Evolutionary conservation across 2,888 invertebrate species (phyloP).

Genomic region (Petrolisthes manimaculis): DNA sequence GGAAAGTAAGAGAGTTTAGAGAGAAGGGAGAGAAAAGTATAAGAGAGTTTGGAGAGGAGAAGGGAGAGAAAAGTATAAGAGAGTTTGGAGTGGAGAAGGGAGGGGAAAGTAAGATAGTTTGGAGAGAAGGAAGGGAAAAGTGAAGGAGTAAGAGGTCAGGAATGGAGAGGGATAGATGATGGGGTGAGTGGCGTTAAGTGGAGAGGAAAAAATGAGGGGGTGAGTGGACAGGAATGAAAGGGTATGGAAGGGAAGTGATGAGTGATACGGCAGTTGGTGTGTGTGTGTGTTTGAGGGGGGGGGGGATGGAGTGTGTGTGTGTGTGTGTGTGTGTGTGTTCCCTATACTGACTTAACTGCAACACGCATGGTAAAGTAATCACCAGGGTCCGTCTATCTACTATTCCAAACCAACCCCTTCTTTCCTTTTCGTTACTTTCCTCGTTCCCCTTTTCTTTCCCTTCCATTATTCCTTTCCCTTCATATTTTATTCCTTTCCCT

Average conservation of each 20-base stretch:
- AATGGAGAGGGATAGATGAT: not conserved
- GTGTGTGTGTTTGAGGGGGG: not conserved
- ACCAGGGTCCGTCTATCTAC: too few relatives aligned
- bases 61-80: not conserved
- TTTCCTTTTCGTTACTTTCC: too few relatives aligned
- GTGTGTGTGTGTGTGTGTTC: not conserved
- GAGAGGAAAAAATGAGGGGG: not conserved
- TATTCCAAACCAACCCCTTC: not conserved
- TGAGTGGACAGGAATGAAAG: conserved; percentile 1
- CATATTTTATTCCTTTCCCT: not conserved
- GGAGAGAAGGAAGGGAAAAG: not conserved
- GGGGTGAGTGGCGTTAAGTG: not conserved
- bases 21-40: not conserved
- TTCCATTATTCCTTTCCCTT: not conserved
- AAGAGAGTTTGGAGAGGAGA: not conserved
- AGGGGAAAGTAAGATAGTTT: not conserved
- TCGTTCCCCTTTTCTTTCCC: too few relatives aligned
- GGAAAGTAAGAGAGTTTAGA: not conserved
- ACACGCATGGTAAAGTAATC: not conserved
- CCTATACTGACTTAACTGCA: not conserved
- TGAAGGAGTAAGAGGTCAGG: not conserved
- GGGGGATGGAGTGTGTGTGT: not conserved
- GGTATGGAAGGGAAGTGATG: not conserved
- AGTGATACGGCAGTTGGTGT: not conserved
- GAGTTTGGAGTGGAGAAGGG: not conserved